Conservation (phyloP, 2,113 vertebrate species). For the Esox niger region DNA sequence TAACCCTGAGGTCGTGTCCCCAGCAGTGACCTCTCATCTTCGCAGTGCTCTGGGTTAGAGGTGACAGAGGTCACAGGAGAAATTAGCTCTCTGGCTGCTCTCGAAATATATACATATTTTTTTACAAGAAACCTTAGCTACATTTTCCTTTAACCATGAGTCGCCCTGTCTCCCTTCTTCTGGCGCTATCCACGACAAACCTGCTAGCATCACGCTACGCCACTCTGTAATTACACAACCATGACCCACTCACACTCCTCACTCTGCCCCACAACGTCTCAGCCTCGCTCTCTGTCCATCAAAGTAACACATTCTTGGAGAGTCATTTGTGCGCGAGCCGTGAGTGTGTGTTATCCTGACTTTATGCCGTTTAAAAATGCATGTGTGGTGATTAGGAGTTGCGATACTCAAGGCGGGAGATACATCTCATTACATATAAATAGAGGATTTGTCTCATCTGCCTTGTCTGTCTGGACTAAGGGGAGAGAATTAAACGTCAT, state of each 20-base stretch:
- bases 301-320: slow-evolving; percentile 48
- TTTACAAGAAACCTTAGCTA: too few relatives aligned
- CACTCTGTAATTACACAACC: slow-evolving; percentile 62
- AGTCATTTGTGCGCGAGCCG: slow-evolving; percentile 22
- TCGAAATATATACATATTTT: slow-evolving; percentile 41
- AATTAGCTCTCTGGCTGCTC: slow-evolving; percentile 51
- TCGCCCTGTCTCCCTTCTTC: too few relatives aligned
- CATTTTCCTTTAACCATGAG: too few relatives aligned
- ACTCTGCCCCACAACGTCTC: slow-evolving; percentile 37
- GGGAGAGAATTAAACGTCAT: slow-evolving; percentile 29
- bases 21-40: slow-evolving; percentile 2
- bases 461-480: slow-evolving; percentile 30
- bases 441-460: slow-evolving; percentile 46
- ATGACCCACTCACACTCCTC: too few relatives aligned
- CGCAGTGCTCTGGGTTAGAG: slow-evolving; percentile 52
- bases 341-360: slow-evolving; percentile 50
- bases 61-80: slow-evolving; percentile 50
- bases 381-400: slow-evolving; percentile 53
- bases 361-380: slow-evolving; percentile 63
- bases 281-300: slow-evolving; percentile 53
- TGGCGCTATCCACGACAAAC: too few relatives aligned
- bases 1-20: slow-evolving; percentile 22
- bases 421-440: slow-evolving; percentile 62
- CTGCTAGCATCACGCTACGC: neutral
- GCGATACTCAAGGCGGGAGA: slow-evolving; percentile 51